Base-by-base conservation (phyloP, 2,113 vertebrate genomes). In the Notothenia rossii region DNA sequence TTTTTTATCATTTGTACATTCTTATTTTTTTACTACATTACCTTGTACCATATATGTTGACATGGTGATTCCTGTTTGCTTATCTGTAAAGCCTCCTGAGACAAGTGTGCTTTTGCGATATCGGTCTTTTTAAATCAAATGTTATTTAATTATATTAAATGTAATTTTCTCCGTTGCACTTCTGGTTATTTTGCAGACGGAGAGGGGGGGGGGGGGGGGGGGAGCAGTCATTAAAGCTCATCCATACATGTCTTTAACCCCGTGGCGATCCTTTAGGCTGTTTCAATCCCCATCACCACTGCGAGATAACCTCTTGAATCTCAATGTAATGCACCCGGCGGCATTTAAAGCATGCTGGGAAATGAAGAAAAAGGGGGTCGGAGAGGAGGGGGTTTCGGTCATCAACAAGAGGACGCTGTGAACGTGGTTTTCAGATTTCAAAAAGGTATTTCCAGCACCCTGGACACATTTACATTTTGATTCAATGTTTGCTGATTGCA, bases 221-320 rank as follows among this genome's bases (percentile, higher is more conserved):
- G 75, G n/a, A 33, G 71, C 43, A 69, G 77, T 88, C 80, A 87
- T 90, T 86, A 88, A 87, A 85, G 48, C 63, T 59, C 63, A 65
- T 71, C 70, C 70, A 65, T 81, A 81, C 43, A n/a, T 60, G 20
- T 12, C 67, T 82, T 85, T 72, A 79, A 88, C 89, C 25, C 89
- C 71, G 75, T 69, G 82, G 81, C 53, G 61, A 73, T 73, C 76
- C 89, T 72, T 77, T 49, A 83, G 84, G 84, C 88, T 67, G 63
- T 10, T 85, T 76, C 75, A 85, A 87, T 84, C n/a, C 75, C 77
- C 78, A 81, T 77, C 83, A 71, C 68, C 67, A 14, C 59, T 3
- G 29, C 1, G 0, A 81, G 85, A 90, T 84, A 88, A 91, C 90
- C 88, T 89, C 88, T 66, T 85, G 86, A 87, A 89, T 86, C 75